Conservation (phyloP, 2,113 vertebrate species). For the Eonycteris spelaea region DNA sequence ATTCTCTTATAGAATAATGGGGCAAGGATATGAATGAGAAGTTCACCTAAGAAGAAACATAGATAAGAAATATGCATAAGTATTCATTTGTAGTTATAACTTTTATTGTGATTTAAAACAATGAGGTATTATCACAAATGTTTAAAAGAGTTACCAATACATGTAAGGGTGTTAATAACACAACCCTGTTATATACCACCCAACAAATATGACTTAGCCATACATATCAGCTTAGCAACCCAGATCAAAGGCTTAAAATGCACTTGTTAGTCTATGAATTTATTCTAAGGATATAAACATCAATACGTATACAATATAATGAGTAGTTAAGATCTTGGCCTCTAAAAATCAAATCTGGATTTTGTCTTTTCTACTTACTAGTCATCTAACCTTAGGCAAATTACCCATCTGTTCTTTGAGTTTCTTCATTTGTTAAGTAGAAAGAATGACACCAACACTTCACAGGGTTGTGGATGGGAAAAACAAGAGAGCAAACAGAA, state of each 20-base stretch:
- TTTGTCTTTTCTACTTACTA: constrained; percentile 13
- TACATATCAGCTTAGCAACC: not conserved
- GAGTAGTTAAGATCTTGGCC: not conserved
- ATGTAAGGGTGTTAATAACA: not conserved
- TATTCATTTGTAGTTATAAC: not conserved
- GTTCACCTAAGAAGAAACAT: not conserved
- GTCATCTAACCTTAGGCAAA: not conserved
- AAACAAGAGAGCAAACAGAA: not conserved
- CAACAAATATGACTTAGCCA: not conserved
- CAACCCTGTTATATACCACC: not conserved
- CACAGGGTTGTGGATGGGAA: not conserved
- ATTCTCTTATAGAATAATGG: not conserved
- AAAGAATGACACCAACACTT: not conserved
- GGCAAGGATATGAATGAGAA: not conserved
- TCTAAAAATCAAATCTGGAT: constrained; percentile 36
- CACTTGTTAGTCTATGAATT: not conserved
- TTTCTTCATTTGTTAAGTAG: not conserved
- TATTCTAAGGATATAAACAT: not conserved
- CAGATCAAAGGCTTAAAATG: not conserved
- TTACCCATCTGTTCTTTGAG: not conserved
- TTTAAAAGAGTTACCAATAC: not conserved
- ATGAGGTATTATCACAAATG: not conserved
- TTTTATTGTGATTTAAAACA: constrained; percentile 12
- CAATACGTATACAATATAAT: not conserved
- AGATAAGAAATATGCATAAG: not conserved